Base-by-base conservation (phyloP, 2,888 invertebrate genomes). In the Antitype chi region DNA sequence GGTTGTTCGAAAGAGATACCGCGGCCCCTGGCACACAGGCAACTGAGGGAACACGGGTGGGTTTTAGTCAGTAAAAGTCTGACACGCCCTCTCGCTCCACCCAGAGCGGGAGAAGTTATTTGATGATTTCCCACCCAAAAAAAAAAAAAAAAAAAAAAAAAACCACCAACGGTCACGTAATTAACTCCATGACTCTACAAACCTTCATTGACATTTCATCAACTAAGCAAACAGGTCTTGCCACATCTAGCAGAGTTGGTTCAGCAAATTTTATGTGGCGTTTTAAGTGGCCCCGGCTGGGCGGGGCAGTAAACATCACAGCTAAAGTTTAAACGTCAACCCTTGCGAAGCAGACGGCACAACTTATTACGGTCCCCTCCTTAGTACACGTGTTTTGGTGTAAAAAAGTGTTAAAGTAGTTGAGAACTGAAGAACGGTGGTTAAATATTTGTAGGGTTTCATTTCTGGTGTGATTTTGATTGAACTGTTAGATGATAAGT, bases 321-420 rank as follows among this genome's bases (percentile, higher is more conserved):
- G 91, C 90, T 91, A 92, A 94, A 94, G 93, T 95, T 95, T 94
- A 93, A 95, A 92, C 93, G 94, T 93, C 94, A 94, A 93, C 94
- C 94, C 94, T 93, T 90, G 85, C 89, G 90, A 90, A 90, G 90
- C 90, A 90, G 92, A 90, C 91, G 91, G 90, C 87, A 85, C 89
- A 90, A 94, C 92, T 95, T 95, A 95, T 95, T 94, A 94, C 90
- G 93, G 94, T 94, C 91, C 91, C 89, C 84, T 86, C 86, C 87
- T 89, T 88, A 90, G 72, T 84, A 90, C 90, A 91, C 91, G 92
- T 92, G 91, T 92, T 93, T 93, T 92, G 80, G 78, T 82, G 85
- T 85, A 86, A 86, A 83, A 81, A 81, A 89, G n/a, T 86, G 71
- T 74, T 89, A 47, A 63, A 82, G 73, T 70, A 47, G 60, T 67